Conservation (phyloP, 1,140 invertebrate genomes). For the Cecropterus lyciades region DNA sequence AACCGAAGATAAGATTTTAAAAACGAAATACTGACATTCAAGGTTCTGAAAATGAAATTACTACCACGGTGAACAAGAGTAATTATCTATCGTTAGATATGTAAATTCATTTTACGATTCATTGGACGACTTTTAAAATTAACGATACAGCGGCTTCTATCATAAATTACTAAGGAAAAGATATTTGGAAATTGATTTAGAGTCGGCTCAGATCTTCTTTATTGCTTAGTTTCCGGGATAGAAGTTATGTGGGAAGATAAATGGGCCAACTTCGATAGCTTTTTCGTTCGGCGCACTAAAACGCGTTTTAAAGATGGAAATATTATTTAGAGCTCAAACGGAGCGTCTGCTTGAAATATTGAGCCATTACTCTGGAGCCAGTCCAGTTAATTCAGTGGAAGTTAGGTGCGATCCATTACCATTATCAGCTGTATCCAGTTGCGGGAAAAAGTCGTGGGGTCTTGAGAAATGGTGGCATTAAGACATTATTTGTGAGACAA, state of each 20-base stretch:
- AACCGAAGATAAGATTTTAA: too few relatives aligned
- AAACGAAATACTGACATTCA: too few relatives aligned
- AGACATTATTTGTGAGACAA: slow-evolving; percentile 56
- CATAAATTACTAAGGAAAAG: slow-evolving; percentile 21
- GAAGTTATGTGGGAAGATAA: slow-evolving; percentile 36
- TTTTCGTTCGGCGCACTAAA: slow-evolving; percentile 38
- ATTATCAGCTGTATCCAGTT: slow-evolving; percentile 56
- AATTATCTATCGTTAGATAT: slow-evolving; percentile 1
- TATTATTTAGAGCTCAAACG: slow-evolving; percentile 43
- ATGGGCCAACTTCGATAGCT: slow-evolving; percentile 40
- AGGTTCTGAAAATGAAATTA: not conserved
- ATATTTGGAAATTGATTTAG: slow-evolving; percentile 34
- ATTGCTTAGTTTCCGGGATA: slow-evolving; percentile 30
- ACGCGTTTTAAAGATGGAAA: slow-evolving; percentile 39
- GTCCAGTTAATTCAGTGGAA: slow-evolving; percentile 56
- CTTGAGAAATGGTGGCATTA: slow-evolving; percentile 60
- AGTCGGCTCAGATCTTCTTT: slow-evolving; percentile 28
- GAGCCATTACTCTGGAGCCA: slow-evolving; percentile 48
- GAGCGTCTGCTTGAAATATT: slow-evolving; percentile 52
- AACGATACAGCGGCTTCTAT: slow-evolving; percentile 4
- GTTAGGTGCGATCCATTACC: slow-evolving; percentile 54
- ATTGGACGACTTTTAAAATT: slow-evolving; percentile 18
- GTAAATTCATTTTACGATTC: slow-evolving; percentile 20
- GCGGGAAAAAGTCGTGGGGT: slow-evolving; percentile 46
- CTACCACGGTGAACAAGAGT: not conserved